Base-by-base conservation (phyloP, 2,888 invertebrate species). In the Mactromeris polynyma region DNA sequence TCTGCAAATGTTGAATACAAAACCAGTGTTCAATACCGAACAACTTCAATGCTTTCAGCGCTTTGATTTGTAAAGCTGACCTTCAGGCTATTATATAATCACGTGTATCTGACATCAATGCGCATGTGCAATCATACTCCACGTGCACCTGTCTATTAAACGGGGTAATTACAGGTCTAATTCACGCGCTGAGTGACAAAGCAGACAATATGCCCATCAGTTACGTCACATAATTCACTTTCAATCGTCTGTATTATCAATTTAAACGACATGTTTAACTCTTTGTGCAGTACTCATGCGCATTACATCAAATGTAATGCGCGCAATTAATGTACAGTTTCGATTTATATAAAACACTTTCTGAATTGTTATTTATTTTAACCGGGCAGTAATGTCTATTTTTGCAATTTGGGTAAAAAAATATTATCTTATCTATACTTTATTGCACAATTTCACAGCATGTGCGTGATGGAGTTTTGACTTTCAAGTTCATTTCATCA, bases 131-230 rank as follows among this genome's bases (percentile, higher is more conserved):
- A 33, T 36, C 3, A 4, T 26, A 11, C 33, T 33, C 6, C 73
- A 33, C 36, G 73, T 73, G 73, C 73, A 73, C 73, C 73, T 73
- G 73, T 73, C 36, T 33, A 33, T 73, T 33, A 33, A 33, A 73
- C 73, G 36, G 21, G 31, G 73, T 33, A 73, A 73, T 73, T 73
- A 33, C 36, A 26, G 36, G 17, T 73, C 73, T 73, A 73, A 36
- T 36, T 33, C 31, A 31, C 73, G 26, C 19, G 73, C 73, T 73
- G 73, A 73, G 73, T 73, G 73, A 73, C 73, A 73, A 73, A 73
- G 33, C 73, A 31, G 36, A 19, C 73, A 73, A 17, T 21, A 33
- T 3, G 33, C 73, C 17, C 73, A 73, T 73, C 73, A 73, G 73
- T 73, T 26, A 26, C 17, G 73, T 73, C 73, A 26, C 17, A 73